phyloP scores from a whole-genome alignment of 2,888 invertebrate genomes.

The Ctenicera cuprea region DNA sequence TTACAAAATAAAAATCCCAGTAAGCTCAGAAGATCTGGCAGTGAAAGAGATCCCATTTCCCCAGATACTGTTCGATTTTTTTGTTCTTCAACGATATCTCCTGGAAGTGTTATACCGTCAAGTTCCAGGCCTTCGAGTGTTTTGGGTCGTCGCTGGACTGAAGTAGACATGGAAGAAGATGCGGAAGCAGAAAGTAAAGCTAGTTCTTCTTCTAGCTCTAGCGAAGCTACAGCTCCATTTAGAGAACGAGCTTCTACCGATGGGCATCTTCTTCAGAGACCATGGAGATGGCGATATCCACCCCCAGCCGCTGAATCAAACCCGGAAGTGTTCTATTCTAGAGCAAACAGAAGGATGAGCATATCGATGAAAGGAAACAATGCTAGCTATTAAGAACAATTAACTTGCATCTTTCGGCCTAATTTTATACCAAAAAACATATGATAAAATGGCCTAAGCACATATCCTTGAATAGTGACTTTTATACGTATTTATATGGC shows the following conservation, averaged over 20 bases:
- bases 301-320: conserved; percentile 70
- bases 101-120: conserved; percentile 65
- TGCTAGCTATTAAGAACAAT: conserved; percentile 70
- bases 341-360: conserved; percentile 83
- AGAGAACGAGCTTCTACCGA: conserved; percentile 86
- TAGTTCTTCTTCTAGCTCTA: conserved; percentile 66
- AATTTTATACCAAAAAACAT: conserved; percentile 18
- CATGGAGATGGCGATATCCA: conserved; percentile 77
- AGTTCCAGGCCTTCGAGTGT: conserved; percentile 61
- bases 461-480: conserved; percentile 31
- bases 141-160: conserved; percentile 78
- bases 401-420: conserved; percentile 3
- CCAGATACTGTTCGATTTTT: conserved; percentile 73
- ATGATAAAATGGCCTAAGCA: conserved; percentile 19
- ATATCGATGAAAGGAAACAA: conserved; percentile 84
- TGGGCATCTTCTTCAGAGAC: conserved; percentile 77
- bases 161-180: conserved; percentile 79
- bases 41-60: conserved; percentile 76
- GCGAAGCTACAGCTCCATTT: conserved; percentile 75
- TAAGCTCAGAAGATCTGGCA: conserved; percentile 77
- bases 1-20: conserved; percentile 81
- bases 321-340: conserved; percentile 67
- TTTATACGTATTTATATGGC: conserved; percentile 38
- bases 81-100: conserved; percentile 69
- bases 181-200: conserved; percentile 72